phyloP scores from a whole-genome alignment of 2,797 vertebrate species.

The Scleropages formosus region DNA sequence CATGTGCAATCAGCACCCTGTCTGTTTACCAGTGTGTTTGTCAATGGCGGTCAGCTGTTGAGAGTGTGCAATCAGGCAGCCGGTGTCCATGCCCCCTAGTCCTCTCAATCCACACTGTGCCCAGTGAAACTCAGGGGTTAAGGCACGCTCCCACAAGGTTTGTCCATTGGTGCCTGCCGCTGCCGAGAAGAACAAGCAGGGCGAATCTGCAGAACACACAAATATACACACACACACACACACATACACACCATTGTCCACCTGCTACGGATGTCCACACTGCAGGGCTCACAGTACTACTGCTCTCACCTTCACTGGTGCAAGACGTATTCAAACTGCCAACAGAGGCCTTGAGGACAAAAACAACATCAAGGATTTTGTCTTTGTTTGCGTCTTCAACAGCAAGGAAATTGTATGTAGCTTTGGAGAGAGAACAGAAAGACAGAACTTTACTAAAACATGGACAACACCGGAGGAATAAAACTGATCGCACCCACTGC shows the following conservation, averaged over 20 bases:
- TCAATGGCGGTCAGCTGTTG: conserved; percentile 63
- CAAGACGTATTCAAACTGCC: conserved; percentile 71
- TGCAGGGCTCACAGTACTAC: not conserved
- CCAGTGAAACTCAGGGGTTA: conserved; percentile 69
- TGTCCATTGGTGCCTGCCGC: conserved; percentile 79
- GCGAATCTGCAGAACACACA: conserved; percentile 68
- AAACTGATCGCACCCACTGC: not conserved
- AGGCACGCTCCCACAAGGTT: conserved; percentile 72
- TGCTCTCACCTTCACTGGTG: conserved; percentile 64
- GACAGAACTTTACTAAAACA: no score
- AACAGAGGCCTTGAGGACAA: conserved; percentile 68
- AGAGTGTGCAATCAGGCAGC: conserved; percentile 73
- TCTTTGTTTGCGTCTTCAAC: conserved; percentile 73
- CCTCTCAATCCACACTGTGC: conserved; percentile 70
- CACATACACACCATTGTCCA: not conserved
- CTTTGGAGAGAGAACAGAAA: conserved; percentile 59
- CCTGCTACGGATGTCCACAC: not conserved
- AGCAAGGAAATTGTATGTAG: conserved; percentile 75
- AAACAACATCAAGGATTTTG: conserved; percentile 82
- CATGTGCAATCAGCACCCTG: no score
- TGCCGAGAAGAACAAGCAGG: conserved; percentile 75
- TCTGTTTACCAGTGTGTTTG: conserved; percentile 67
- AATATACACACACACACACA: not conserved
- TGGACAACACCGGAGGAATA: not conserved
- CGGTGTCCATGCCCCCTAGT: conserved; percentile 33